A percentile compares a stretch with the other conserved stretches of the same genome.
Evolutionary conservation across 2,797 vertebrate species (phyloP).

Genomic region (Lophotriccus pileatus): DNA sequence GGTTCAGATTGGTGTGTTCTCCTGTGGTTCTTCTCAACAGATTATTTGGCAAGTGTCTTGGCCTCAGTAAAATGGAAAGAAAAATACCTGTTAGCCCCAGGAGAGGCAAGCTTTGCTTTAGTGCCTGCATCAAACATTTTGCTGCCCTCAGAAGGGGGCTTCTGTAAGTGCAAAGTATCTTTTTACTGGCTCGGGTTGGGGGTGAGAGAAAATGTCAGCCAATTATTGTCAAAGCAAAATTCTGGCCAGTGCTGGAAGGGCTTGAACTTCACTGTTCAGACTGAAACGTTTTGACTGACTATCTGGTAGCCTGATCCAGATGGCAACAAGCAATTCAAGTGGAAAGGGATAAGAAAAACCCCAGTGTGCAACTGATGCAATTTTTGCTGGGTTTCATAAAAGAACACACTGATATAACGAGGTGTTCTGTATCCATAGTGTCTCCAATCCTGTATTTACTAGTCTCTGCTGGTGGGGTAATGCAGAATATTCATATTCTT

Average conservation of each 20-base stretch:
- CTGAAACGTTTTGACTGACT: not conserved
- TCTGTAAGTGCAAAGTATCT: not conserved
- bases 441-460: not conserved
- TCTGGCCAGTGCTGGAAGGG: not conserved
- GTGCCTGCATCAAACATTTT: not conserved
- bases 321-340: not conserved
- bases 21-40: not conserved
- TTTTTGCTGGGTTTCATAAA: not conserved
- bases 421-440: not conserved
- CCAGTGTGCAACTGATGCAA: not conserved
- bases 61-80: not conserved
- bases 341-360: not conserved
- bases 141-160: not conserved
- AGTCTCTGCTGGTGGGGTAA: not conserved
- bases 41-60: not conserved
- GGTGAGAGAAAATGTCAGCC: not conserved
- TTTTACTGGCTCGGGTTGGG: not conserved
- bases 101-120: slow-evolving; percentile 8
- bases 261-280: not conserved
- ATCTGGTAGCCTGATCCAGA: not conserved
- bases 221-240: not conserved
- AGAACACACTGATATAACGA: not conserved
- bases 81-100: not conserved
- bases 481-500: not conserved
- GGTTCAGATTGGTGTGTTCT: not conserved